Percentiles rank a stretch among this genome's conserved stretches.
These are phyloP conservation scores for Uria lomvia DNA, from an alignment of 2,113 vertebrate species.

Conservation along the genomic window DNA sequence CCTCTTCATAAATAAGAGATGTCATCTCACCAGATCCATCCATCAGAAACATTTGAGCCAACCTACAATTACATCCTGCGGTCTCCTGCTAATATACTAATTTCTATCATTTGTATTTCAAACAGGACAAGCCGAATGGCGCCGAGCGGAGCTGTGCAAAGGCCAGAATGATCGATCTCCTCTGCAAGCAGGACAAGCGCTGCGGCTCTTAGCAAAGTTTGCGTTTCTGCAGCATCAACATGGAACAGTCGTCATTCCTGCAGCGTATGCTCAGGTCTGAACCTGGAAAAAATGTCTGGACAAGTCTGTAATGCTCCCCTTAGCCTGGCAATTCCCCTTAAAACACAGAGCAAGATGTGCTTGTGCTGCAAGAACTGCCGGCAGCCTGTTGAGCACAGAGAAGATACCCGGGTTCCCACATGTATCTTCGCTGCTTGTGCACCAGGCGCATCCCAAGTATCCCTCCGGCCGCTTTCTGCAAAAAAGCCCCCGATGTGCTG, in stretches of 20 bases:
- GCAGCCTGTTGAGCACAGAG: background rate
- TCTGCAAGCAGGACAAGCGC: background rate
- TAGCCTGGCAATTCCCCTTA: background rate
- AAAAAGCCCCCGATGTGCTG: background rate
- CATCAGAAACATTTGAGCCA: slow-evolving; percentile 34
- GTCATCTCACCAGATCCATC: background rate
- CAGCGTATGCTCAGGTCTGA: background rate
- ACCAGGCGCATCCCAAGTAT: background rate
- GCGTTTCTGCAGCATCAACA: fast-evolving
- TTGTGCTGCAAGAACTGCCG: background rate
- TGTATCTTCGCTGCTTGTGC: background rate
- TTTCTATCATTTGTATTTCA: slow-evolving; percentile 56
- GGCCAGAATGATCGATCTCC: background rate
- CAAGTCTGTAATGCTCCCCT: background rate
- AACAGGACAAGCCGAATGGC: background rate
- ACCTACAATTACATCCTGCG: slow-evolving; percentile 12
- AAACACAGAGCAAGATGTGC: background rate
- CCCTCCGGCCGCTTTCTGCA: background rate
- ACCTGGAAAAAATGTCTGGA: background rate
- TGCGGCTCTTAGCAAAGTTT: background rate
- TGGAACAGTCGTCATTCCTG: background rate
- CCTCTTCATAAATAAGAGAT: slow-evolving; percentile 34
- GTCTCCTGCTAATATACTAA: slow-evolving; percentile 43
- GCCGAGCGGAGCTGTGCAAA: background rate
- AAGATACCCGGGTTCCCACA: background rate